Evolutionary conservation across 2,797 vertebrate genomes (phyloP), one percentile per base, ranked within the genome.

Genomic region (Acanthiza pusilla): DNA sequence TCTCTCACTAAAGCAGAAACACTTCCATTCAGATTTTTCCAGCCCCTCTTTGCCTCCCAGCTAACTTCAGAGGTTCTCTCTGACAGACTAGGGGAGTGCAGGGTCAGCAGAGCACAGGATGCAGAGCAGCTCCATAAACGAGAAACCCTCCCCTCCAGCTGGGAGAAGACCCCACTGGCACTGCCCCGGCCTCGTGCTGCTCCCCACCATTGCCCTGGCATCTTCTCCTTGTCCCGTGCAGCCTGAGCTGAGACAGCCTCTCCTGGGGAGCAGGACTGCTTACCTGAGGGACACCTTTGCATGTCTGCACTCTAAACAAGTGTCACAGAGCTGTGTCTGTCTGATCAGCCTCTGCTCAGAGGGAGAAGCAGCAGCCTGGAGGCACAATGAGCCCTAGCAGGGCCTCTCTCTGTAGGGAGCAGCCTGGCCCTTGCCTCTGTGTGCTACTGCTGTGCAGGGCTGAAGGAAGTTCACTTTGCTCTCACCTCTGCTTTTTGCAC

Each of bases 201-300:
- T 86, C 53, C 61, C 38, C 14, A 34, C 62, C 16, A 40, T 43
- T 29, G 65, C 57, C 40, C 20, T 1, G 3, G 26, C 60, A 73
- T 34, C 15, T 86, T 82, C 60, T 45, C 62, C 32, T 26, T 16
- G 13, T 21, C 42, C 22, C 27, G 14, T 2, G 2, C 51, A 58
- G 47, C 68, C 71, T 38, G 36, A 38, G 32, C 81, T 32, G 26
- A 17, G 38, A 16, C 50, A 30, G 3, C 29, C 4, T 12, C 40
- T 74, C 83, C 45, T 15, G 27, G 20, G 12, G 2, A 45, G 40
- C 3, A 12, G 43, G 4, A 43, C 47, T 3, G 1, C 0, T 4
- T 6, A 4, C 42, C 4, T 16, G 27, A 2, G 4, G 48, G 74
- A 40, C 11, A 13, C n/a, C 26, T 77, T 50, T 55, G 48, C 36